Conservation (phyloP, 2,888 invertebrate species). For the Griposia aprilina region DNA sequence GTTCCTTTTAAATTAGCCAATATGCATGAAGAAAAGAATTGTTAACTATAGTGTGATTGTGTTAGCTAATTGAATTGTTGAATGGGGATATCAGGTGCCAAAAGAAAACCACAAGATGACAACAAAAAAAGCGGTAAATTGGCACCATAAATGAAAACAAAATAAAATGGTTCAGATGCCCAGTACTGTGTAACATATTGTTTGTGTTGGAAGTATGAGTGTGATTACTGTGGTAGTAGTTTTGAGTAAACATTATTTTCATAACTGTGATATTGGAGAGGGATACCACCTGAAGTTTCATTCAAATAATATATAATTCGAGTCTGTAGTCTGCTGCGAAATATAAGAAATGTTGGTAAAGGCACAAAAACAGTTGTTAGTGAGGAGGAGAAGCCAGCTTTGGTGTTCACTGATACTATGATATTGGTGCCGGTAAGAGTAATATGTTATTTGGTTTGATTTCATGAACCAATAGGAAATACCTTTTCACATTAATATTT, state of each 20-base stretch:
- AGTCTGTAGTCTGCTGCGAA: conserved; percentile 74
- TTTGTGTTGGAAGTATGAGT: conserved; percentile 77
- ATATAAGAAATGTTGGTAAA: conserved; percentile 82
- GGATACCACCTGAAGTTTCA: conserved; percentile 81
- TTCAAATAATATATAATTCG: conserved; percentile 73
- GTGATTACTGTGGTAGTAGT: conserved; percentile 76
- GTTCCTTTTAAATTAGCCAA: conserved; percentile 49
- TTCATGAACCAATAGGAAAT: conserved; percentile 88
- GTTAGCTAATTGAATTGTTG: conserved; percentile 50
- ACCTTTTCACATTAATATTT: conserved; percentile 91
- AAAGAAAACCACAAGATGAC: conserved; percentile 19
- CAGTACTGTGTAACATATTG: conserved; percentile 54
- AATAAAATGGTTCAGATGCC: conserved; percentile 54
- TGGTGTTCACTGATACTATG: conserved; percentile 84
- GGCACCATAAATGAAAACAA: conserved; percentile 41
- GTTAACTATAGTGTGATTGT: conserved; percentile 60
- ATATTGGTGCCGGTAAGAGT: conserved; percentile 85
- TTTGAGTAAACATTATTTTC: conserved; percentile 80
- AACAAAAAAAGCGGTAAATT: conserved; percentile 17
- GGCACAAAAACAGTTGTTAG: conserved; percentile 83
- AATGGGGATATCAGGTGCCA: conserved; percentile 57
- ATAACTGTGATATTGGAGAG: conserved; percentile 88
- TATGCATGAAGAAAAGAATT: conserved; percentile 46
- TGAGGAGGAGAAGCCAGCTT: conserved; percentile 89
- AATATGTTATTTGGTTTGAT: conserved; percentile 82